Conservation (phyloP, 2,113 vertebrate genomes). For the Zosterops hypoxanthus region DNA sequence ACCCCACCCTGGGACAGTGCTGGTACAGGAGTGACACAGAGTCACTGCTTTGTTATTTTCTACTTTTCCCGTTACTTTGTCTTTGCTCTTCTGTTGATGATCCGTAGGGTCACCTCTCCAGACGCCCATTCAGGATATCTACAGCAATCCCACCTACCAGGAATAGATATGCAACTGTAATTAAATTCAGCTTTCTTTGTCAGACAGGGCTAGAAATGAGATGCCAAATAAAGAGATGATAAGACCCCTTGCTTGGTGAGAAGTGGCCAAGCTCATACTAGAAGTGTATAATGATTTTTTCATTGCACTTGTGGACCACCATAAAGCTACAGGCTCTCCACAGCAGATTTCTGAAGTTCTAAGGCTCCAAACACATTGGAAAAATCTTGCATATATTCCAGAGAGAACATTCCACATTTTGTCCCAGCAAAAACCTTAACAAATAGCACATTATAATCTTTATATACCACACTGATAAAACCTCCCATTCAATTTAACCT, state of each 20-base stretch:
- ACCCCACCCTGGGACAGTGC: accelerated
- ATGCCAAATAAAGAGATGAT: neutral
- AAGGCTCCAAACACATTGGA: neutral
- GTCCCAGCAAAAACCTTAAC: neutral
- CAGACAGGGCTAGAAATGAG: neutral
- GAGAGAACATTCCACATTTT: neutral
- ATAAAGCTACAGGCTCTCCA: neutral
- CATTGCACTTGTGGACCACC: neutral
- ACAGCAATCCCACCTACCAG: neutral
- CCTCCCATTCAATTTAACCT: slow-evolving; percentile 48
- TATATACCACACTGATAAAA: neutral
- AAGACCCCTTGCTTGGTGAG: neutral
- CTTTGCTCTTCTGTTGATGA: neutral
- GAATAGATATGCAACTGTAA: neutral
- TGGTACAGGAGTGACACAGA: neutral
- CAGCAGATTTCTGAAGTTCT: neutral
- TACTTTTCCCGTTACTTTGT: neutral
- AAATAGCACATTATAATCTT: neutral
- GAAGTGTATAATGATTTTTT: neutral
- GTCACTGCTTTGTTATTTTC: neutral
- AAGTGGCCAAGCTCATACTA: neutral
- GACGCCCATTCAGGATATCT: no score
- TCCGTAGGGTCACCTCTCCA: neutral
- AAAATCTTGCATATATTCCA: neutral
- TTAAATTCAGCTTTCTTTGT: neutral